These are phyloP conservation scores for Agapetus fuscipes DNA, from an alignment of 2,888 invertebrate species.

Conservation along the genomic window DNA sequence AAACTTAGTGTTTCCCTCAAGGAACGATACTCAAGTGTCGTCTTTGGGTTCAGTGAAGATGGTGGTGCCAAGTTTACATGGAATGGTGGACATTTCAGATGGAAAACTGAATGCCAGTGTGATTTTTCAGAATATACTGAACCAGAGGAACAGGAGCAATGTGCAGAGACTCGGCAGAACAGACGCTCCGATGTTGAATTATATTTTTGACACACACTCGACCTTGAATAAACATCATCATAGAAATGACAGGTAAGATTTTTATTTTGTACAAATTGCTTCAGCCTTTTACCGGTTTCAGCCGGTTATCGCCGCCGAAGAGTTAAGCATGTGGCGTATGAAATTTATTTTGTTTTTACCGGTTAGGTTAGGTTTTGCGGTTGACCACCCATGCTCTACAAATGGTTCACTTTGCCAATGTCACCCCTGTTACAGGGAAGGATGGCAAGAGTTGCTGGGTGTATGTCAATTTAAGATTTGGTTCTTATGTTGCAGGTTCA, in stretches of 20 bases:
- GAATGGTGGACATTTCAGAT: slow-evolving; percentile 6
- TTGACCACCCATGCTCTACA: too few relatives aligned
- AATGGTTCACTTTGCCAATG: too few relatives aligned
- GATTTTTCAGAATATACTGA: not conserved
- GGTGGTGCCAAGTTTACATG: slow-evolving; percentile 15
- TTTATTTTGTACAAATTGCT: not conserved
- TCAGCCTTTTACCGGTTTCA: not conserved
- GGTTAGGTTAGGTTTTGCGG: too few relatives aligned
- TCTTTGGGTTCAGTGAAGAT: slow-evolving; percentile 18
- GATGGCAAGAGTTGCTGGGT: too few relatives aligned
- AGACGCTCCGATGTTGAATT: slow-evolving; percentile 63
- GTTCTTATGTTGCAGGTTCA: too few relatives aligned
- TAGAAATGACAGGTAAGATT: slow-evolving; percentile 41
- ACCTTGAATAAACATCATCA: slow-evolving; percentile 64
- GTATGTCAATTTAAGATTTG: too few relatives aligned
- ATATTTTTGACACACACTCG: slow-evolving; percentile 62
- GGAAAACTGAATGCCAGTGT: slow-evolving; percentile 5
- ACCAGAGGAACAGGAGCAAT: slow-evolving; percentile 4
- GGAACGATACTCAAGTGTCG: slow-evolving; percentile 14
- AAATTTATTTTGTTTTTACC: too few relatives aligned
- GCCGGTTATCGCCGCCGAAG: too few relatives aligned
- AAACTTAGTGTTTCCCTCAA: slow-evolving; percentile 12
- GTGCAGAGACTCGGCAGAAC: slow-evolving; percentile 40
- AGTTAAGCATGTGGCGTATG: too few relatives aligned
- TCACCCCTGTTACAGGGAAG: too few relatives aligned